phyloP scores from a whole-genome alignment of 2,888 invertebrate species.

The Scotopteryx bipunctaria region DNA sequence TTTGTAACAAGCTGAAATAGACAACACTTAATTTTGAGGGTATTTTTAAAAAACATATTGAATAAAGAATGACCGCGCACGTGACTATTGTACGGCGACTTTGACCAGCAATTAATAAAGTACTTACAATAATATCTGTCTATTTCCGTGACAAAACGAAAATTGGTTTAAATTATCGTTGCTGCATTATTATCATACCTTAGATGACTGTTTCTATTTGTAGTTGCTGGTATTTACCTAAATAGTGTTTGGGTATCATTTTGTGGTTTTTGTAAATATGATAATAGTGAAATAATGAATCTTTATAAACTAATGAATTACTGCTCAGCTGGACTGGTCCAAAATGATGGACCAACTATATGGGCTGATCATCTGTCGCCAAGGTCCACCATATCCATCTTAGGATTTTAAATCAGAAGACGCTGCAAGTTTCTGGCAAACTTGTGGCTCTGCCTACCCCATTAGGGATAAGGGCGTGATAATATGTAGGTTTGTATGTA shows the following conservation, averaged over 20 bases:
- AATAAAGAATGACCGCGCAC: conserved; percentile 7
- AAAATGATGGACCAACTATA: no score
- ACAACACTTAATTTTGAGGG: neutral
- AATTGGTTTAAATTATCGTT: conserved; percentile 4
- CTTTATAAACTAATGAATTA: neutral
- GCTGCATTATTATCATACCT: conserved; percentile 10
- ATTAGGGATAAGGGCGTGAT: no score
- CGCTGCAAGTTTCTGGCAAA: no score
- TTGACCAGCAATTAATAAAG: conserved; percentile 16
- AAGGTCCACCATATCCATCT: no score
- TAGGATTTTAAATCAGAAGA: no score
- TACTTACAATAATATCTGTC: conserved; percentile 4
- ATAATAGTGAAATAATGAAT: conserved; percentile 1
- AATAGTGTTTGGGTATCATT: conserved; percentile 4
- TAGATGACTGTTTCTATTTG: conserved; percentile 11
- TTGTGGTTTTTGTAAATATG: conserved; percentile 5
- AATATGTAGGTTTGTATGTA: no score
- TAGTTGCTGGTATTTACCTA: neutral
- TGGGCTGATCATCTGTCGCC: no score
- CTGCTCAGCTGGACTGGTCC: no score
- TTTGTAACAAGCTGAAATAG: neutral
- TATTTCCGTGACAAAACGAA: conserved; percentile 15
- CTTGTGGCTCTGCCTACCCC: no score
- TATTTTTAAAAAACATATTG: conserved; percentile 4
- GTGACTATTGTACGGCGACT: conserved; percentile 8